phyloP scores from a whole-genome alignment of 2,888 invertebrate genomes.

The Anticlea derivata region DNA sequence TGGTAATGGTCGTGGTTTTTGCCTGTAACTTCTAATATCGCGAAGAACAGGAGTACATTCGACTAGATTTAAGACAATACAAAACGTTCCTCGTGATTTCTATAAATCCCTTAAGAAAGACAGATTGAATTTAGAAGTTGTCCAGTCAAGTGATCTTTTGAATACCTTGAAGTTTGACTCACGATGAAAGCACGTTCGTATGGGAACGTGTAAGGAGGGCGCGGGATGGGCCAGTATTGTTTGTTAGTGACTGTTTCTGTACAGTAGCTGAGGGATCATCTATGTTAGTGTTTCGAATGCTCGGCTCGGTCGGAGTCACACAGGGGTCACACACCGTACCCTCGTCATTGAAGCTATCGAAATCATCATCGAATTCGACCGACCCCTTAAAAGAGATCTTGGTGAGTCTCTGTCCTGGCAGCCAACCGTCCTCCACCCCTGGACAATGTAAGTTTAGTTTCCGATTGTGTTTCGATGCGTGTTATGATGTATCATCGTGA shows the following conservation, averaged over 20 bases:
- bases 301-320: conserved; percentile 70
- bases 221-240: conserved; percentile 40
- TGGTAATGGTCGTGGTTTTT: too few species aligned
- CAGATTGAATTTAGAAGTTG: too few species aligned
- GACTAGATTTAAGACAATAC: too few species aligned
- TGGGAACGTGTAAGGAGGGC: conserved; percentile 34
- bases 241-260: conserved; percentile 55
- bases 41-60: too few species aligned
- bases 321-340: conserved; percentile 72
- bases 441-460: conserved; percentile 70
- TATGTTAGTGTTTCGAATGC: conserved; percentile 60
- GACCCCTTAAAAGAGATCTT: conserved; percentile 79
- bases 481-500: conserved; percentile 41
- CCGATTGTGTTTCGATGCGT: conserved; percentile 55
- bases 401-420: conserved; percentile 81
- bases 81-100: too few species aligned
- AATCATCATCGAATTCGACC: conserved; percentile 80
- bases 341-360: conserved; percentile 77
- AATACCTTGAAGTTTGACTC: too few species aligned
- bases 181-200: conserved; percentile 21
- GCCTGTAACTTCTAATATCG: too few species aligned
- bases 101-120: too few species aligned
- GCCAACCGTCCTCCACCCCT: conserved; percentile 80
- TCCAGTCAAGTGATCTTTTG: too few species aligned
- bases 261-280: conserved; percentile 45